Evolutionary conservation across 1,140 invertebrate genomes (phyloP), one percentile per base, ranked within the genome.

Genomic region (Cheumatopsyche charites): DNA sequence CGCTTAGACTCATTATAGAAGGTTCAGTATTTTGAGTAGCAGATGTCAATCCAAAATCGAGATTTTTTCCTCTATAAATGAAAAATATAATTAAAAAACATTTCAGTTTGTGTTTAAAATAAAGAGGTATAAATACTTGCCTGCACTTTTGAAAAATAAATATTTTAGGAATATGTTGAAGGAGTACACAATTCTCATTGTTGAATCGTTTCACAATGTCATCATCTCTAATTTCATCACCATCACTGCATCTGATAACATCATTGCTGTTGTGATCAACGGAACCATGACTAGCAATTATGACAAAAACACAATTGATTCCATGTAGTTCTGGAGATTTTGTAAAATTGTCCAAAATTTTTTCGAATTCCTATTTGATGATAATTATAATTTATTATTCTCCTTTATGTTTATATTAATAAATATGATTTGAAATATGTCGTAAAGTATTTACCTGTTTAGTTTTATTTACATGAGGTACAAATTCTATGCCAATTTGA

Each of bases 181-280:
- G 81, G 67, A 81, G 65, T 0, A 85, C 84, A 77, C 90, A 89
- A 62, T 85, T 85, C 12, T 80, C 76, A 67, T 88, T 85, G 49
- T 86, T 87, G 77, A 94, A 92, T 73, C 84, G 82, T 9, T 87
- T 78, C 0, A 88, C 77, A 55, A 92, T 85, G 21, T 85, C 82
- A 13, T 78, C 74, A 41, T 82, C 79, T 62, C 80, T 75, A 13
- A 85, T 77, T 13, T 80, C 65, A 5, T 78, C 72, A 25, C 84
- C 84, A 78, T 89, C 87, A 55, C 74, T 76, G 55, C 80, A 81
- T 70, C 79, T 80, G 67, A 84, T 78, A 77, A 81, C 78, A 19
- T 78, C 80, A 77, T 83, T 82, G 70, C 76, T 70, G 29, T 70
- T 75, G 23, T 7, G 4, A 12, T 23, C 25, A 78, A 82, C 79